These are phyloP conservation scores for Pinna nobilis DNA, from an alignment of 1,140 invertebrate genomes.

Conservation along the genomic window DNA sequence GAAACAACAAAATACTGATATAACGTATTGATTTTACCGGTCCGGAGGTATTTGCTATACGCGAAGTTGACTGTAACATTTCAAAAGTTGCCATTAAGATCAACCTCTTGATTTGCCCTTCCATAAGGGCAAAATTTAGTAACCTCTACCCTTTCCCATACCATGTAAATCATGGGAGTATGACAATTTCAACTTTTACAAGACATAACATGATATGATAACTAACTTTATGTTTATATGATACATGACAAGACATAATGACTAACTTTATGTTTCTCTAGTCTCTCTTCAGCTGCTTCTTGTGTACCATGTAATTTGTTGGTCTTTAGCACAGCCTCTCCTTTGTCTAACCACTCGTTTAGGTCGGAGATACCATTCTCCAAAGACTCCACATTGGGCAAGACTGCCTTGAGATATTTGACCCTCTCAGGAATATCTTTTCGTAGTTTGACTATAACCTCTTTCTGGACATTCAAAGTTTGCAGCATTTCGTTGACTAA, in stretches of 20 bases:
- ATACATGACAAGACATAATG: too few relatives aligned
- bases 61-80: too few relatives aligned
- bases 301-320: conserved; percentile 82
- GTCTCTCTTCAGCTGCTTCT: conserved; percentile 83
- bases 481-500: conserved; percentile 94
- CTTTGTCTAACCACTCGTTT: conserved; percentile 88
- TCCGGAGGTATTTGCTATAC: too few relatives aligned
- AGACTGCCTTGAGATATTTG: conserved; percentile 75
- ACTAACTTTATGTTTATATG: too few relatives aligned
- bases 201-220: too few relatives aligned
- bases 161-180: background rate
- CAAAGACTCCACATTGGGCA: conserved; percentile 92
- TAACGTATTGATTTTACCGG: too few relatives aligned
- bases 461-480: conserved; percentile 88
- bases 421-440: conserved; percentile 76
- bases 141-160: too few relatives aligned
- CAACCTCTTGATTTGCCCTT: too few relatives aligned
- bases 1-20: too few relatives aligned
- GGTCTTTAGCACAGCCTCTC: conserved; percentile 83
- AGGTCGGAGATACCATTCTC: conserved; percentile 91
- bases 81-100: too few relatives aligned
- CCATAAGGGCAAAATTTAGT: too few relatives aligned
- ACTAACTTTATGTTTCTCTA: conserved; percentile 86
- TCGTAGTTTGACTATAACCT: conserved; percentile 86
- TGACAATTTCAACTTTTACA: too few relatives aligned